Evolutionary conservation across 2,888 invertebrate genomes (phyloP).

Genomic region (Rotaria sp.): DNA sequence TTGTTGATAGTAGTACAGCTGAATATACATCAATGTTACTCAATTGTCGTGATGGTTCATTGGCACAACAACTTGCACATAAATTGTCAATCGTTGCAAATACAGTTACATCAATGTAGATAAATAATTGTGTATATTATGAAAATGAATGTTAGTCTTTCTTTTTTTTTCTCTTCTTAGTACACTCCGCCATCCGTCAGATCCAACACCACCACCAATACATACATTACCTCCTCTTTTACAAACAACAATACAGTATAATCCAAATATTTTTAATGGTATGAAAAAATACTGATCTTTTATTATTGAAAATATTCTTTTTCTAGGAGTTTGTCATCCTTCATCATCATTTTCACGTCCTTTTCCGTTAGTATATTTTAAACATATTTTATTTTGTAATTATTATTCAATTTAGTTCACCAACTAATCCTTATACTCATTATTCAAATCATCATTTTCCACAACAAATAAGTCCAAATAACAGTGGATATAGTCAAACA

Average conservation of each 20-base stretch:
- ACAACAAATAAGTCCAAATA: neutral
- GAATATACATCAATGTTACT: constrained; percentile 16
- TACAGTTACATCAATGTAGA: constrained; percentile 3
- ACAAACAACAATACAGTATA: neutral
- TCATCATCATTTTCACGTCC: neutral
- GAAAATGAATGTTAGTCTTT: too few species aligned
- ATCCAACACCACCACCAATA: neutral
- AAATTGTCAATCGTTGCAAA: neutral
- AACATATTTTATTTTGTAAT: neutral
- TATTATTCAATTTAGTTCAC: neutral
- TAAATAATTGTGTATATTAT: neutral
- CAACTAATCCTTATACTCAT: neutral
- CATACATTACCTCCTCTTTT: neutral
- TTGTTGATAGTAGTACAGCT: neutral
- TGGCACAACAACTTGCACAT: constrained; percentile 13
- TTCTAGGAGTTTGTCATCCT: neutral
- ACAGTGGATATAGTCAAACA: neutral
- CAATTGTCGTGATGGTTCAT: neutral
- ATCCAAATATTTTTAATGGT: constrained; percentile 24
- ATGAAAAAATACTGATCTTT: neutral
- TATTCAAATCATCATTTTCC: neutral
- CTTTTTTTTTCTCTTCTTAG: neutral
- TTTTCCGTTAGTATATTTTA: neutral
- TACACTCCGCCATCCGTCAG: constrained; percentile 11
- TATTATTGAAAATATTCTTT: neutral